Base-by-base conservation (phyloP, 2,888 invertebrate species). In the Aleiodes testaceus region DNA sequence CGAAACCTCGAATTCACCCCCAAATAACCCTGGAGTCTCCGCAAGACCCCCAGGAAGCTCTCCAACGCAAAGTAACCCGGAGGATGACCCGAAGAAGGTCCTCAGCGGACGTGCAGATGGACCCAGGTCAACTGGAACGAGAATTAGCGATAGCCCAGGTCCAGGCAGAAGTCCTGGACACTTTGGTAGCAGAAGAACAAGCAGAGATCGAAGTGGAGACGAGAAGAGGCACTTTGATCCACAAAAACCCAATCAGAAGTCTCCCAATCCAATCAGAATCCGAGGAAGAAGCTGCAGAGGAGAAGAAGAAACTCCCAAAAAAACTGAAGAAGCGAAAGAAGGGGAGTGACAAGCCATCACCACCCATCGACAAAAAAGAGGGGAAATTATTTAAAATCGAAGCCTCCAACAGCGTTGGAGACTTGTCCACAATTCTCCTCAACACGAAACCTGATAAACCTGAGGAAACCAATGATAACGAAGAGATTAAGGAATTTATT, bases 111-210 rank as follows among this genome's bases (percentile, higher is more conserved):
- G 55, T 81, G 0, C 82, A 82, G 2, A 72, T 86, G 26, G 84
- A 86, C 63, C 78, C 84, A 0, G 83, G 83, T 36, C 84, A 84
- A 67, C 66, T 86, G 1, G 80, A 86, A 59, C 74, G 83, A 6
- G 85, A 87, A 47, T 79, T 84, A 0, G 79, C 81, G 0, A 79
- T 86, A 3, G 86, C 86, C 0, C 85, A 85, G 26, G 86, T 83
- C 0, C 85, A 87, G 65, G 85, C 86, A 0, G 84, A 85, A 42
- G 86, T 84, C 0, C 69, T 88, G 59, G 87, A 88, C 66, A 82
- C 69, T 50, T 72, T 88, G 5, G 84, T 88, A 0, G 87, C 87
- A 0, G 82, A 87, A 30, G 88, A 88, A 26, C 86, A 86, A 64
- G 86, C 86, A 0, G 84, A 86, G 64, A 80, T 87, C 14, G 84